Evolutionary conservation across 2,888 invertebrate genomes (phyloP).

Genomic region (Siphlonurus alternatus): DNA sequence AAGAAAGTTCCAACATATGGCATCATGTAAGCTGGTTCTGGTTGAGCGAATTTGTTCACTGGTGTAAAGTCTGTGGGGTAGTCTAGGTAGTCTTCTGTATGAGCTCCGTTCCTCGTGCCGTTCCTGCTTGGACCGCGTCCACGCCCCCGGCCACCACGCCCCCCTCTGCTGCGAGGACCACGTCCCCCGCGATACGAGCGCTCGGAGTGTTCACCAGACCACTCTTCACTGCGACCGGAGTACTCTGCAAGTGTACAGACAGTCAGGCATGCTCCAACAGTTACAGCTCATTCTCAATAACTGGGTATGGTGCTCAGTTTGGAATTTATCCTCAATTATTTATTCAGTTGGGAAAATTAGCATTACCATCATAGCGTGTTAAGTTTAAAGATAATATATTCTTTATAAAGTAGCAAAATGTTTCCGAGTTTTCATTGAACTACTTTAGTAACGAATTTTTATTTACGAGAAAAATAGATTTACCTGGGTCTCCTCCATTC

Average conservation of each 20-base stretch:
- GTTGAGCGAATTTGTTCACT: conserved; percentile 14
- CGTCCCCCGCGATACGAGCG: conserved; percentile 1
- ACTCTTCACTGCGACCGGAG: conserved; percentile 3
- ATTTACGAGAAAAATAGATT: too few species aligned
- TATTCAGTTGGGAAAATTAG: conserved; percentile 1
- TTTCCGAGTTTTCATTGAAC: too few species aligned
- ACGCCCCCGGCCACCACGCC: conserved; percentile 17
- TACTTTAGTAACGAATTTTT: too few species aligned
- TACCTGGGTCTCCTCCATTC: conserved; percentile 16
- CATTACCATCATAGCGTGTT: neutral
- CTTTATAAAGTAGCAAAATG: neutral
- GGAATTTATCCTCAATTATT: neutral
- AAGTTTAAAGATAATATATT: neutral
- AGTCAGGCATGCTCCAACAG: too few species aligned
- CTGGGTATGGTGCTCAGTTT: neutral
- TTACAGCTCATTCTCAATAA: too few species aligned
- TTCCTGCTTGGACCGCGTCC: conserved; percentile 26
- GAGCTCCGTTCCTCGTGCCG: conserved; percentile 30
- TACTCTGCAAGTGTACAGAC: neutral
- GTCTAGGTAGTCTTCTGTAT: conserved; percentile 27
- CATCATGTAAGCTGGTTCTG: conserved; percentile 24
- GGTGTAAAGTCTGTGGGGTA: conserved; percentile 30
- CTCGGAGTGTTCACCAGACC: neutral
- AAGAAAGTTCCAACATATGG: conserved; percentile 43
- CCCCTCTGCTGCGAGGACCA: conserved; percentile 11